A percentile compares a stretch with the other conserved stretches of the same genome.
Evolutionary conservation across 2,797 vertebrate species (phyloP).

Genomic region (Lepus townsendii): DNA sequence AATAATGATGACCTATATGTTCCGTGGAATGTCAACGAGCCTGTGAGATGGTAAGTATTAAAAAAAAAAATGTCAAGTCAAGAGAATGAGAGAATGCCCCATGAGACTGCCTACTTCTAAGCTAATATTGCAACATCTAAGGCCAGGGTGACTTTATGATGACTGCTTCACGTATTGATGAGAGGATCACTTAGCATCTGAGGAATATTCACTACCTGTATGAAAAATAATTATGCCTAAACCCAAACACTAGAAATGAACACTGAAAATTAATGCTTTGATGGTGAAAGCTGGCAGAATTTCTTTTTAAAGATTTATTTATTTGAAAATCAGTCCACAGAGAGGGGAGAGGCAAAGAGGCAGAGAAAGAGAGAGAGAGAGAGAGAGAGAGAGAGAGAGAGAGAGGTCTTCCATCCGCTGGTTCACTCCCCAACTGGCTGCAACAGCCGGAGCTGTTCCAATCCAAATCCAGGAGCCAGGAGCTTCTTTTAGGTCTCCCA

Average conservation of each 20-base stretch:
- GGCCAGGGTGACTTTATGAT: background rate
- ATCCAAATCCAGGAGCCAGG: too few species aligned
- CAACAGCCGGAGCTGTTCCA: too few species aligned
- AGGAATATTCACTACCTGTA: background rate
- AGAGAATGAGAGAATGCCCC: background rate
- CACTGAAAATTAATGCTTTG: constrained; percentile 45
- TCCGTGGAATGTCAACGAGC: background rate
- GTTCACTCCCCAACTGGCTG: too few species aligned
- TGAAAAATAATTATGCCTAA: background rate
- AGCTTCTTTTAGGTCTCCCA: too few species aligned
- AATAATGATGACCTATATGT: background rate
- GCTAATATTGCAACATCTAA: background rate
- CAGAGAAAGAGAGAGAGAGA: too few species aligned
- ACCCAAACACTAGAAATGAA: constrained; percentile 19
- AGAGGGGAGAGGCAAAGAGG: too few species aligned
- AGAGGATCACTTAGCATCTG: background rate
- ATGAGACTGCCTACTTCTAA: background rate
- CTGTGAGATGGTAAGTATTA: background rate
- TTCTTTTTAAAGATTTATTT: too few species aligned
- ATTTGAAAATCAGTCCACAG: too few species aligned
- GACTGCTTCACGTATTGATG: background rate
- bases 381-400: too few species aligned
- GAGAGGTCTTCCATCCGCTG: too few species aligned
- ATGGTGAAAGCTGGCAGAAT: background rate
- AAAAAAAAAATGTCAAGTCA: background rate